phyloP scores from a whole-genome alignment of 2,797 vertebrate genomes.

The Poeciliopsis infans region DNA sequence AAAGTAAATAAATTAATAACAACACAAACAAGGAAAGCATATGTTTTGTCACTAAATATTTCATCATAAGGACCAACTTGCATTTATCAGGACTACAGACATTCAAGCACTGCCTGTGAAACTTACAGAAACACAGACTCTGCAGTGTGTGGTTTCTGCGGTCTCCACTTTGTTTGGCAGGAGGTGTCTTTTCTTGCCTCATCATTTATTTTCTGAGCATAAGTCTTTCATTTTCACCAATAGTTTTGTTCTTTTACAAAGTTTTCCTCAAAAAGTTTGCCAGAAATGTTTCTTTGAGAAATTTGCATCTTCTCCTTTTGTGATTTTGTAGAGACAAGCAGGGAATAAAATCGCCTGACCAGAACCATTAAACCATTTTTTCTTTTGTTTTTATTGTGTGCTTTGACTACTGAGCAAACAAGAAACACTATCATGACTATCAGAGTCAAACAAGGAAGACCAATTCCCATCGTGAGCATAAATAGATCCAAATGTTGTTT shows the following conservation, averaged over 20 bases:
- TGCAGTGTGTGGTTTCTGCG: slow-evolving; percentile 37
- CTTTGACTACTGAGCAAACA: background rate
- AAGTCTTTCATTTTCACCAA: slow-evolving; percentile 3
- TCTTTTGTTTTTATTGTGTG: background rate
- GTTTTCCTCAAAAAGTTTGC: background rate
- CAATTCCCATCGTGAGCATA: background rate
- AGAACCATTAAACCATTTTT: background rate
- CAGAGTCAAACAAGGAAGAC: background rate
- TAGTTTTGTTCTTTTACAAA: background rate
- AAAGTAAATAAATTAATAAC: background rate
- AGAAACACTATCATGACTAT: background rate
- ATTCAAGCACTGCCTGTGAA: background rate
- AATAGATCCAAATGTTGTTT: background rate
- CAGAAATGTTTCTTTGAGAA: background rate
- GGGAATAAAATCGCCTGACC: background rate
- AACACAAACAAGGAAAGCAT: background rate
- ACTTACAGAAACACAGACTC: slow-evolving; percentile 15
- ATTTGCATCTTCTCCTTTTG: background rate
- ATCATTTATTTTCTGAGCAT: slow-evolving; percentile 37
- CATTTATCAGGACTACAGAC: slow-evolving; percentile 13
- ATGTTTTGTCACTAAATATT: slow-evolving; percentile 23
- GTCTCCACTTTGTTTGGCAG: slow-evolving; percentile 27
- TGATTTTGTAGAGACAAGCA: background rate
- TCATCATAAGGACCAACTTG: slow-evolving; percentile 23
- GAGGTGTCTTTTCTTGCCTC: slow-evolving; percentile 35